Conservation (phyloP, 2,797 vertebrate species). For the Sorex maritimensis region DNA sequence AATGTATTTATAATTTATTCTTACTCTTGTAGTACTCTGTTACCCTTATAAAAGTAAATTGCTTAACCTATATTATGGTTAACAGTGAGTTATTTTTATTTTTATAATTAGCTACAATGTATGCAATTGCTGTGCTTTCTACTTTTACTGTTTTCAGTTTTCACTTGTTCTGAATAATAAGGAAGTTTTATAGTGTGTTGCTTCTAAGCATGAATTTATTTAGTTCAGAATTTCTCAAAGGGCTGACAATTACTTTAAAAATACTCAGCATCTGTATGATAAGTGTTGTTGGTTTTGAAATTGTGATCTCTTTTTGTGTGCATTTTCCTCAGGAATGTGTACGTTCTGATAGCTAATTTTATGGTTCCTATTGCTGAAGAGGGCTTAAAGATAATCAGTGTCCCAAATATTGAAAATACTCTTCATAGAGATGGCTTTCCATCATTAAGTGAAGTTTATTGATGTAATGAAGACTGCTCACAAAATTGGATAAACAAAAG, state of each 20-base stretch:
- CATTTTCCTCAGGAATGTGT: slow-evolving; percentile 72
- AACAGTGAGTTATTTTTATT: slow-evolving; percentile 46
- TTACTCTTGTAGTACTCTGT: slow-evolving; percentile 58
- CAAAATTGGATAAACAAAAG: slow-evolving; percentile 57
- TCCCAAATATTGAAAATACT: slow-evolving; percentile 69
- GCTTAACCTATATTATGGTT: slow-evolving; percentile 38
- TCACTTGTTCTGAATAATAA: slow-evolving; percentile 49
- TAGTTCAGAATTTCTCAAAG: slow-evolving; percentile 39
- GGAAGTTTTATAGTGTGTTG: slow-evolving; percentile 65
- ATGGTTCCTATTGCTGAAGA: slow-evolving; percentile 47
- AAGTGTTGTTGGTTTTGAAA: slow-evolving; percentile 69
- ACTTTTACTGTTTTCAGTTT: slow-evolving; percentile 51
- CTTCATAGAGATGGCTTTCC: slow-evolving; percentile 65
- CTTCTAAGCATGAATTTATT: not conserved
- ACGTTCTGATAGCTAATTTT: slow-evolving; percentile 61
- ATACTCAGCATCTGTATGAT: slow-evolving; percentile 54
- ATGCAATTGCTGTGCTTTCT: slow-evolving; percentile 45
- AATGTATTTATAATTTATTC: slow-evolving; percentile 62
- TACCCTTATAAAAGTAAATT: slow-evolving; percentile 71
- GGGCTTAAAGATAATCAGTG: slow-evolving; percentile 56
- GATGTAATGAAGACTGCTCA: slow-evolving; percentile 62
- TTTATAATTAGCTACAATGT: slow-evolving; percentile 35
- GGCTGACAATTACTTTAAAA: slow-evolving; percentile 63
- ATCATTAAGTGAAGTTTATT: slow-evolving; percentile 67
- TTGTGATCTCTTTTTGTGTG: slow-evolving; percentile 52